Evolutionary conservation across 2,888 invertebrate genomes (phyloP).

Genomic region (Linnaemya vulpina): DNA sequence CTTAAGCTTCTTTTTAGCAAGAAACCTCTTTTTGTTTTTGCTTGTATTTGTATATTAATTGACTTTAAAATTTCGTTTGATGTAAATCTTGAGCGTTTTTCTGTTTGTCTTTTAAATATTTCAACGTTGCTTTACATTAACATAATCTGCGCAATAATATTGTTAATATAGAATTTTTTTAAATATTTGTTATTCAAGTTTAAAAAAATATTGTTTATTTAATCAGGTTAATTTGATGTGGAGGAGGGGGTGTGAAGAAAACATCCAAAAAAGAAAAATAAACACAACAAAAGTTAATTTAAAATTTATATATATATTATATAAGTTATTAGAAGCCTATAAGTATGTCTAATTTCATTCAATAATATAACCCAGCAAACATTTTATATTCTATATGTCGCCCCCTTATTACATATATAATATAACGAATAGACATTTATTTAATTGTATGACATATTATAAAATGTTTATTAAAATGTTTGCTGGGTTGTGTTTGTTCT

Average conservation of each 20-base stretch:
- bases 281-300: slow-evolving; percentile 30
- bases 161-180: slow-evolving; percentile 75
- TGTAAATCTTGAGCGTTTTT: slow-evolving; percentile 28
- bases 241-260: slow-evolving; percentile 52
- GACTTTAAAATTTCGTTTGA: slow-evolving; percentile 48
- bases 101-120: slow-evolving; percentile 28
- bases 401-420: too few species aligned
- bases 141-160: slow-evolving; percentile 78
- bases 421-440: too few species aligned
- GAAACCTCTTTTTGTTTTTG: slow-evolving; percentile 18
- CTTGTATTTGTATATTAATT: slow-evolving; percentile 43
- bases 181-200: not conserved
- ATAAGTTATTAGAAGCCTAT: slow-evolving; percentile 1
- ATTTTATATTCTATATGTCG: not conserved
- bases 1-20: not conserved
- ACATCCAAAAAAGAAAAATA: slow-evolving; percentile 57
- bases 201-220: not conserved
- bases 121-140: slow-evolving; percentile 73
- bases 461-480: slow-evolving; percentile 11
- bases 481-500: slow-evolving; percentile 11
- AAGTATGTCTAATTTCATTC: slow-evolving; percentile 1
- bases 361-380: slow-evolving; percentile 40
- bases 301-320: not conserved
- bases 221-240: slow-evolving; percentile 39
- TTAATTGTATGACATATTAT: too few species aligned